Base-by-base conservation (phyloP, 2,888 invertebrate genomes). In the Parelbella ahira region DNA sequence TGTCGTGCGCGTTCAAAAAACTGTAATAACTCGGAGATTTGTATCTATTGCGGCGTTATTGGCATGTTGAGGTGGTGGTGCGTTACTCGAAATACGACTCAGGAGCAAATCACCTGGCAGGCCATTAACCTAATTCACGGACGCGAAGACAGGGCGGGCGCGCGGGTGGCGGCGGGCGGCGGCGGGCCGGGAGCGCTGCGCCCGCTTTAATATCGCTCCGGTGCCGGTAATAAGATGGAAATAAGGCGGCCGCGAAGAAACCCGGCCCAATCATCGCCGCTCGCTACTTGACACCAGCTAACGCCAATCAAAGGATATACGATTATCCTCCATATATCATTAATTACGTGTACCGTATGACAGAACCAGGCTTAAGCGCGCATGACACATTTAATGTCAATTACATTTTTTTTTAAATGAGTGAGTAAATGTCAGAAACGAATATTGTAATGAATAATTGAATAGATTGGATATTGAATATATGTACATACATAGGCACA, bases 111-210 rank as follows among this genome's bases (percentile, higher is more conserved):
- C 83, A 84, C 83, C 86, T 82, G 82, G 81, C 83, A 83, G 77
- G 75, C 87, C 82, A 88, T 87, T 86, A 88, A 87, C 87, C 87
- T 83, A 87, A 87, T 87, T 87, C 82, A 82, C 78, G 78, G 81
- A 77, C 74, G 77, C 79, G 79, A 82, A 83, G 86, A 84, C 83
- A 82, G 81, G 83, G 83, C 76, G 82, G 78, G 74, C 80, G 70
- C 74, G 77, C 70, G 73, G 75, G 76, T 67, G 67, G 71, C n/a
- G 83, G 83, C 76, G 82, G 78, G 74, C 80, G 70, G 76, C 66
- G 67, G 71, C 58, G 62, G 57, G 61, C 25, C 42, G 50, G 45
- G 30, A 30, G 53, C 37, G 51, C 64, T 70, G 74, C 74, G 72
- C 78, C 76, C 70, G 77, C 69, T 80, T 82, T 84, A 83, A 83